A percentile compares a stretch with the other conserved stretches of the same genome.
phyloP scores from a whole-genome alignment of 2,113 vertebrate species.

The Protobothrops flavoviridis region DNA sequence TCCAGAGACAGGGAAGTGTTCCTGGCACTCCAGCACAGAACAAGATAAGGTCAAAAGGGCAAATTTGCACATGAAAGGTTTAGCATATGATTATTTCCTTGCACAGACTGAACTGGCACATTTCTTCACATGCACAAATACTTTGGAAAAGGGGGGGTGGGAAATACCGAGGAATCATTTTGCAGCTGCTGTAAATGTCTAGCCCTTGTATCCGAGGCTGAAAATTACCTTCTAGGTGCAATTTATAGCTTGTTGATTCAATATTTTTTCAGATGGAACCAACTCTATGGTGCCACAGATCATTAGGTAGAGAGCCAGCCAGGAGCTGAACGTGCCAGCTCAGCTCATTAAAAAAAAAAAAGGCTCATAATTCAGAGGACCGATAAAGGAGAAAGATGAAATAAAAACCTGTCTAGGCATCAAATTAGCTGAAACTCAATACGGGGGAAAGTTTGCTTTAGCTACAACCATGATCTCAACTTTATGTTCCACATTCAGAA shows the following conservation, averaged over 20 bases:
- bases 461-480: background rate
- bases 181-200: slow-evolving; percentile 43
- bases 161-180: background rate
- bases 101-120: slow-evolving; percentile 15
- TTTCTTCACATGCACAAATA: background rate
- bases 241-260: slow-evolving; percentile 44
- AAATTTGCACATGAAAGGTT: background rate
- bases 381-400: slow-evolving; percentile 2
- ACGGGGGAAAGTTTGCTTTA: background rate
- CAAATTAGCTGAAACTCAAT: slow-evolving; percentile 33
- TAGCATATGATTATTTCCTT: background rate
- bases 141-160: background rate
- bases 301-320: slow-evolving; percentile 31
- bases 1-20: background rate
- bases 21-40: background rate
- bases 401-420: slow-evolving; percentile 12
- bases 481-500: background rate
- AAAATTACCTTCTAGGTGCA: slow-evolving; percentile 40
- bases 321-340: slow-evolving; percentile 19
- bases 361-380: background rate
- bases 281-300: slow-evolving; percentile 23
- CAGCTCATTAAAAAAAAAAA: slow-evolving; percentile 44
- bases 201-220: slow-evolving; percentile 28
- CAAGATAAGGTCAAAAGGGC: background rate
- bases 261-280: slow-evolving; percentile 33